Evolutionary conservation across 1,140 invertebrate genomes (phyloP).

Genomic region (roundworm (Caenorhabditis elegans)): WBcel235 BX284605.5:5528001-5528500

Average conservation of each 20-base stretch:
- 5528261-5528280: background rate
- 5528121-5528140: no score
- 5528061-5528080: background rate
- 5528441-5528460: background rate
- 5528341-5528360: no score
- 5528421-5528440: no score
- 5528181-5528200: background rate
- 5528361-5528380: no score
- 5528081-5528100: background rate
- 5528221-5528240: no score
- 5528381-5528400: no score
- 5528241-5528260: background rate
- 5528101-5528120: no score
- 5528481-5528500: conserved; percentile 21
- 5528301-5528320: background rate
- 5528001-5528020: background rate
- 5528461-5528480: conserved; percentile 41
- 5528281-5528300: background rate
- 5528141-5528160: no score
- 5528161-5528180: background rate
- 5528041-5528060: background rate
- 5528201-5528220: background rate
- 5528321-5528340: background rate
- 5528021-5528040: background rate
- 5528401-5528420: no score